Evolutionary conservation across 2,797 vertebrate genomes (phyloP), one percentile per base, ranked within the genome.

Genomic region (Rhinella marina): DNA sequence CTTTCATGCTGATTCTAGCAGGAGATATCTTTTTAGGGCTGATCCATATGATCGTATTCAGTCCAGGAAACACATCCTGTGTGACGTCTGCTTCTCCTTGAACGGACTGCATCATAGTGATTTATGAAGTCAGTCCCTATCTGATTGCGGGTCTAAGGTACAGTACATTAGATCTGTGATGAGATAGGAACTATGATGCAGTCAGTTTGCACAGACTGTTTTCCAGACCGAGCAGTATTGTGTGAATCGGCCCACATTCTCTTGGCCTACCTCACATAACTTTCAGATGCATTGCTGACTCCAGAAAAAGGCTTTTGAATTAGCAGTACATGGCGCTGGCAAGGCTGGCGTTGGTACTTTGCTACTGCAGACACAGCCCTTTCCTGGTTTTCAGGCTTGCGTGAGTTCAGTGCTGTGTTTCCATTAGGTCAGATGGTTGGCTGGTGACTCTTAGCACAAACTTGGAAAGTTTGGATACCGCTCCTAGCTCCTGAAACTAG

Each of bases 401-500:
- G 73, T 75, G 57, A 54, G 66, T 50, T 62, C 54, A 59, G 56
- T 64, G 61, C 61, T 56, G 85, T 90, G 25, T 88, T 85, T 88
- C 76, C 68, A 81, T 90, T 21, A 0, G 75, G 0, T 17, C 75
- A 88, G 88, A 91, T 23, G 85, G 27, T 81, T 90, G 86, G 48
- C 87, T 89, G 90, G 84, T 86, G 88, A 56, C 87, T 66, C 64
- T 89, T 83, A 87, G 0, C 0, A 86, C 52, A 83, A 68, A 75
- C 84, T 88, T 91, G 90, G 86, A 85, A 59, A 64, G 88, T 86
- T 86, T 7, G 88, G 85, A 91, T 92, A 90, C 91, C 84, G 0
- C 85, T 76, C 90, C 91, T 91, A 91, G 90, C 90, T 92, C 89
- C 29, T 87, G 2, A 86, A 10, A 88, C 90, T 73, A 82, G 91